These are phyloP conservation scores for Phalacrocorax aristotelis DNA, from an alignment of 2,113 vertebrate species.

Conservation along the genomic window DNA sequence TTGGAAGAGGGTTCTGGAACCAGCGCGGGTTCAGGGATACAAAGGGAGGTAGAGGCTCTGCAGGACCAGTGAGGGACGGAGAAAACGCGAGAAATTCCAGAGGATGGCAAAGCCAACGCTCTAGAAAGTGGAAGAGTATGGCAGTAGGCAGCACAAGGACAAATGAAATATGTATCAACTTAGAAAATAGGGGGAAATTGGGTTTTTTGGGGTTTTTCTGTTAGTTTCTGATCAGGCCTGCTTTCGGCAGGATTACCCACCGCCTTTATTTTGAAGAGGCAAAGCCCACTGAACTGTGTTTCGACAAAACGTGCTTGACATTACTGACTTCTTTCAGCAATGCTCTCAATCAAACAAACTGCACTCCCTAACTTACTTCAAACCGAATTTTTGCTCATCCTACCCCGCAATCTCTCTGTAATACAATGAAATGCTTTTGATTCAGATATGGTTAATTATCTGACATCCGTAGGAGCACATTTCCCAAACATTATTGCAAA, in stretches of 20 bases:
- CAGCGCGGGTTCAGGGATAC: background rate
- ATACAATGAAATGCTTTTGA: background rate
- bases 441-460: background rate
- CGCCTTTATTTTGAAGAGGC: background rate
- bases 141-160: background rate
- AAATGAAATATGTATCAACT: background rate
- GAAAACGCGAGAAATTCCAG: background rate
- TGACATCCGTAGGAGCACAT: background rate
- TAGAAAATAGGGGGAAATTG: background rate
- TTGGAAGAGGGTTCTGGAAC: background rate
- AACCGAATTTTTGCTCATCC: background rate
- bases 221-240: background rate
- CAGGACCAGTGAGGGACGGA: background rate
- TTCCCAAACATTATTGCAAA: background rate
- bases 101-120: background rate
- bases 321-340: background rate
- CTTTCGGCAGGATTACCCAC: background rate
- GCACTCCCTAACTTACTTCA: background rate
- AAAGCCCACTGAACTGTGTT: background rate
- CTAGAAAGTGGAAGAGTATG: background rate
- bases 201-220: accelerated
- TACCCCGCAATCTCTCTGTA: background rate
- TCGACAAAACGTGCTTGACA: background rate
- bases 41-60: background rate
- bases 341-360: background rate